Evolutionary conservation across 2,888 invertebrate species (phyloP), one percentile per base, ranked within the genome.

Genomic region (Zele albiditarsus): DNA sequence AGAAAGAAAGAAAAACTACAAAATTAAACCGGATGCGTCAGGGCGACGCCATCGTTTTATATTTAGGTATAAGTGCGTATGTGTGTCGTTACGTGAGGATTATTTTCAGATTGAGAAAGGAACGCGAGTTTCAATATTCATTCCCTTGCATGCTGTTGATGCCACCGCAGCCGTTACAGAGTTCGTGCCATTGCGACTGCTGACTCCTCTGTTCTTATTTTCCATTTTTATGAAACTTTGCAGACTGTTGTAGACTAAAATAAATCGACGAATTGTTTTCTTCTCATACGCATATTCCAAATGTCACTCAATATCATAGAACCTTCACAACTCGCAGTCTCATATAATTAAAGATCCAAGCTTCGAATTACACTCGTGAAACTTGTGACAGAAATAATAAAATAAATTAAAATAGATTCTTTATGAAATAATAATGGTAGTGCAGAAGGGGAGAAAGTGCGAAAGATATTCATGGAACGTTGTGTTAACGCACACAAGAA

Each of bases 41-140:
- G 53, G 20, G 6, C 53, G 53, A 53, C 53, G 53, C 53, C 53
- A 53, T 53, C 83, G 73, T 80, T 85, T 84, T 86, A 88, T 85
- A 85, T 87, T 88, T 88, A 87, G 85, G 80, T 81, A 78, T 33
- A 85, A 86, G 87, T 88, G 87, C 84, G 80, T 81, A 77, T 38
- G 75, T 79, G 81, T 80, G 73, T 82, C 83, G 87, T 87, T 88
- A 87, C 87, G 86, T 85, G 86, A 84, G 79, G 80, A 81, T 86
- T 89, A 89, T 88, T 89, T 89, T 87, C 86, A 88, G 87, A 74
- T 83, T 62, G 16, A 25, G 42, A 42, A 38, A 16, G 23, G 28
- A 31, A 58, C 20, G 53, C 31, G 53, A 4, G 53, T 20, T 4
- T 6, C 6, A 53, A 53, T 53, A 20, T 53, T 53, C 53, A 14